Evolutionary conservation across 2,113 vertebrate genomes (phyloP), one percentile per base, ranked within the genome.

Genomic region (Anguilla rostrata): DNA sequence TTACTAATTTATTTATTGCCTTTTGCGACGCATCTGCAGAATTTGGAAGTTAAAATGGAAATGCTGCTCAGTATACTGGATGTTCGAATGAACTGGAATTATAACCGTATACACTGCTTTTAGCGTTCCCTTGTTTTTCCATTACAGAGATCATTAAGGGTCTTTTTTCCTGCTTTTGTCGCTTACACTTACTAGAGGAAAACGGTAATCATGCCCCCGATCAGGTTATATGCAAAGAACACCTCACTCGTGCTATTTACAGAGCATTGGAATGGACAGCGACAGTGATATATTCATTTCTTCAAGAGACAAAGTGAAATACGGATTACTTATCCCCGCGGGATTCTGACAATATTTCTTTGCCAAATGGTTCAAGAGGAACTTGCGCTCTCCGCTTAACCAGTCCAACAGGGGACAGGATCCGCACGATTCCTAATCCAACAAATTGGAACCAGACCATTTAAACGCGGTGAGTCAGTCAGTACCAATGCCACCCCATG

Each of bases 391-490:
- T 87, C 83, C 90, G 89, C 90, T 84, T 88, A 78, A 89, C 91
- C 90, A 87, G 86, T 88, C 90, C 63, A 22, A 41, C 49, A 87
- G 29, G 71, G 71, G 71, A 34, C 71, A 34, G 57, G 87, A 85
- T 83, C 90, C 87, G 88, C 80, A 90, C 91, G 90, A 91, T 91
- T 91, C 84, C 34, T 86, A 88, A 86, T 89, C 71, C n/a, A 89
- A 90, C 88, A 91, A 89, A 93, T 89, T 93, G 93, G 91, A 93
- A 90, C 82, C 90, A 87, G 91, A 89, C 34, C 89, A 79, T 78
- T 92, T 93, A 83, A 87, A 85, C 91, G 89, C 90, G 95, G 94
- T 95, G 94, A 95, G 95, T 95, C 81, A 11, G 41, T 49, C 43
- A 83, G 34, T n/a, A 86, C 79, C 85, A 43, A n/a, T 81, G 53